Evolutionary conservation across 1,140 invertebrate species (phyloP).

Genomic region (Oryctes rhinoceros): DNA sequence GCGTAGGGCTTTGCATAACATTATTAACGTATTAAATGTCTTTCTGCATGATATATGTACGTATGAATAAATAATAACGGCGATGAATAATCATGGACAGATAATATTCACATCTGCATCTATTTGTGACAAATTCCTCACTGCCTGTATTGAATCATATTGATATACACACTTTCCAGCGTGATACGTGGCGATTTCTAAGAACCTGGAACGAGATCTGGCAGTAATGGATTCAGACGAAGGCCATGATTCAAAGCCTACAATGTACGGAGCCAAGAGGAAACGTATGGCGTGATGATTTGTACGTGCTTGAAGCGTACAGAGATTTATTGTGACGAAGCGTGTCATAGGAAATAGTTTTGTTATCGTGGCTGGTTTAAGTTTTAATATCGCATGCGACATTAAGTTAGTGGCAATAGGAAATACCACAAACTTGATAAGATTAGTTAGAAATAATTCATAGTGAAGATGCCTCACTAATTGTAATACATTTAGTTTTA

Average conservation of each 20-base stretch:
- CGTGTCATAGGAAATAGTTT: no score
- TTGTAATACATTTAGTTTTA: no score
- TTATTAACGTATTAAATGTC: conserved; percentile 13
- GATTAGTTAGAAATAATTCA: no score
- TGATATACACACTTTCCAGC: not conserved
- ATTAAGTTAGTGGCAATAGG: no score
- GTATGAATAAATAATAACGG: not conserved
- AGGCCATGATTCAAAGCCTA: not conserved
- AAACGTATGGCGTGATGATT: no score
- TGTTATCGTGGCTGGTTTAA: no score
- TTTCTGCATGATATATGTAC: not conserved
- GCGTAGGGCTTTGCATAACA: not conserved
- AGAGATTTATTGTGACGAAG: no score
- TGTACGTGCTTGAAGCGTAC: no score
- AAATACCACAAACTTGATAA: no score
- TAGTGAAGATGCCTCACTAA: no score
- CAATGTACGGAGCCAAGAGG: not conserved
- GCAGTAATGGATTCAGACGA: not conserved
- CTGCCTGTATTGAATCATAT: not conserved
- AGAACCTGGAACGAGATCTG: not conserved
- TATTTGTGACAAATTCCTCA: not conserved
- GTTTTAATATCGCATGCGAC: no score
- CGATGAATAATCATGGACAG: conserved; percentile 4
- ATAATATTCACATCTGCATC: not conserved
- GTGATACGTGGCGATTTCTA: not conserved